Percentiles rank a stretch among this genome's conserved stretches.
These are phyloP conservation scores for Parapsyche elsis DNA, from an alignment of 1,140 invertebrate genomes.

Conservation along the genomic window DNA sequence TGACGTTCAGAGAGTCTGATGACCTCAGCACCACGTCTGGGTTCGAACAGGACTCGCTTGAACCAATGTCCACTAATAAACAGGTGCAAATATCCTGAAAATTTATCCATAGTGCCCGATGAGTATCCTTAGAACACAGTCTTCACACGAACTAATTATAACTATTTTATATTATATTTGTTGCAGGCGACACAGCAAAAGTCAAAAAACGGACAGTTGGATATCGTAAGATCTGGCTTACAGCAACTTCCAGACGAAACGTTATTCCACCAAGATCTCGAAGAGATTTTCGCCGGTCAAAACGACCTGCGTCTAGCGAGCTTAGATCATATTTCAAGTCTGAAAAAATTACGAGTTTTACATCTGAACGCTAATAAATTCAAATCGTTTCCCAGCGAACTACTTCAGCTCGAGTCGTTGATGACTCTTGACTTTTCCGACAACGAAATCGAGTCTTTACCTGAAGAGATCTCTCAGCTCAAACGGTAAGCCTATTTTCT, in stretches of 20 bases:
- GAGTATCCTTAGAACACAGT: too few relatives aligned
- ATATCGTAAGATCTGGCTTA: constrained; percentile 63
- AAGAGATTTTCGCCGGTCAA: constrained; percentile 63
- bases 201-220: constrained; percentile 61
- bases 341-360: constrained; percentile 69
- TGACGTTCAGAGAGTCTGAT: constrained; percentile 53
- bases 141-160: too few relatives aligned
- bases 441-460: constrained; percentile 73
- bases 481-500: constrained; percentile 69
- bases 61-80: constrained; percentile 35
- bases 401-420: constrained; percentile 69
- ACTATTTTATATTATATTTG: constrained; percentile 11
- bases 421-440: constrained; percentile 77
- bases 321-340: constrained; percentile 57
- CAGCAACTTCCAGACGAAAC: constrained; percentile 59
- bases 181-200: constrained; percentile 64
- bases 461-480: constrained; percentile 71
- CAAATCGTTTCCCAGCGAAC: constrained; percentile 68
- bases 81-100: constrained; percentile 5
- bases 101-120: too few relatives aligned
- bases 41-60: constrained; percentile 53
- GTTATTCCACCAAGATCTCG: constrained; percentile 56
- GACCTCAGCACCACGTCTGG: constrained; percentile 52
- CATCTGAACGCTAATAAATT: constrained; percentile 72
- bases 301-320: constrained; percentile 60